Evolutionary conservation across 2,888 invertebrate species (phyloP).

Genomic region (Lacanobia oleracea): DNA sequence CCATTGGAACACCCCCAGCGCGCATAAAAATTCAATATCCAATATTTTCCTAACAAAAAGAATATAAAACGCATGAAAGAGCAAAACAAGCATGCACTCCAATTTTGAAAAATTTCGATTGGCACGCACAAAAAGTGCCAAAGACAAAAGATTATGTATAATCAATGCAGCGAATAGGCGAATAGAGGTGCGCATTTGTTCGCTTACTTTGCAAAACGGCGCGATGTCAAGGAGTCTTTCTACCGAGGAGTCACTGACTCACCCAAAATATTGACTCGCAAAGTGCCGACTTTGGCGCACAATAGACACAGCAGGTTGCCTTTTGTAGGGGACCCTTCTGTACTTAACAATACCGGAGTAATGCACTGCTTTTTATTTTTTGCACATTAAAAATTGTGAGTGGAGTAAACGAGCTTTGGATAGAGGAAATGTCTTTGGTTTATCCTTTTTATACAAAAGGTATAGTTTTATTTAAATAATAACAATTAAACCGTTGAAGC

Average conservation of each 20-base stretch:
- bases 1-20: constrained; percentile 27
- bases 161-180: constrained; percentile 77
- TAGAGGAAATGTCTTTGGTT: constrained; percentile 29
- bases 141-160: constrained; percentile 80
- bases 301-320: constrained; percentile 88
- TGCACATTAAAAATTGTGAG: constrained; percentile 77
- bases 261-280: constrained; percentile 90
- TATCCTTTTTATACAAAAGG: background rate
- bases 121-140: constrained; percentile 77
- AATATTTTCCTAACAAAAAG: constrained; percentile 26
- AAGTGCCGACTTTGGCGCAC: constrained; percentile 87
- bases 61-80: constrained; percentile 44
- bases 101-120: constrained; percentile 77
- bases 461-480: background rate
- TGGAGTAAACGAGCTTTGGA: constrained; percentile 74
- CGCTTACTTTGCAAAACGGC: constrained; percentile 79
- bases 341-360: constrained; percentile 82
- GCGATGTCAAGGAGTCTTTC: constrained; percentile 59
- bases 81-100: constrained; percentile 75
- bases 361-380: constrained; percentile 87
- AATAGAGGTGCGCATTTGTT: constrained; percentile 84
- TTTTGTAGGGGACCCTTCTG: constrained; percentile 83
- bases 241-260: constrained; percentile 74
- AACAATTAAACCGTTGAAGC: background rate
- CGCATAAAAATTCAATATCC: constrained; percentile 18